phyloP scores from a whole-genome alignment of 2,888 invertebrate species.

The Coelinius sp. region DNA sequence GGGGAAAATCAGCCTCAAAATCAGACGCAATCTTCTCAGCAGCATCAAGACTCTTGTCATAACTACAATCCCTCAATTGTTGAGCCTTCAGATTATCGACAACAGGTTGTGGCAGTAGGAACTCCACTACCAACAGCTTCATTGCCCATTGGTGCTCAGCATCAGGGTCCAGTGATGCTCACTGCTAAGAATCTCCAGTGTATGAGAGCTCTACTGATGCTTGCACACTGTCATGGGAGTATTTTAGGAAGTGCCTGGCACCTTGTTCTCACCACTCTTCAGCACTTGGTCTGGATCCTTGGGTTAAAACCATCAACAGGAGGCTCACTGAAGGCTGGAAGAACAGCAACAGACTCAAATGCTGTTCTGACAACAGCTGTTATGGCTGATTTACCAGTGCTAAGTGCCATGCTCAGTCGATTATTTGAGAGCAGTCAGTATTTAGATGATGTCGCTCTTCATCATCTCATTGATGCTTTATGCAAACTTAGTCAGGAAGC shows the following conservation, averaged over 20 bases:
- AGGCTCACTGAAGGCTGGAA: slow-evolving; percentile 90
- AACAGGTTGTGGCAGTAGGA: slow-evolving; percentile 97
- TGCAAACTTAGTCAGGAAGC: slow-evolving; percentile 97
- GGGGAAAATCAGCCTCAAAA: neutral
- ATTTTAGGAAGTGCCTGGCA: slow-evolving; percentile 96
- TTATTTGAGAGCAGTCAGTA: slow-evolving; percentile 96
- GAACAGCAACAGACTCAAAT: slow-evolving; percentile 84
- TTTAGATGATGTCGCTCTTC: slow-evolving; percentile 93
- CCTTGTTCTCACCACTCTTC: slow-evolving; percentile 93
- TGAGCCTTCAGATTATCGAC: slow-evolving; percentile 83
- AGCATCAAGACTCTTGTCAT: slow-evolving; percentile 60
- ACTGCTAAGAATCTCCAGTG: slow-evolving; percentile 98
- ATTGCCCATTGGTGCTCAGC: slow-evolving; percentile 82
- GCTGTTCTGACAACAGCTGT: slow-evolving; percentile 95
- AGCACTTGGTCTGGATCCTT: slow-evolving; percentile 94
- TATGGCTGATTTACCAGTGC: slow-evolving; percentile 92
- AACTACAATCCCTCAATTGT: slow-evolving; percentile 62
- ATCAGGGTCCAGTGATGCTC: slow-evolving; percentile 92
- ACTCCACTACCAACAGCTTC: slow-evolving; percentile 92
- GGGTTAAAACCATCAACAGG: slow-evolving; percentile 96
- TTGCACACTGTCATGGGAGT: slow-evolving; percentile 93
- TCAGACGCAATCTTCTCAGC: slow-evolving; percentile 57
- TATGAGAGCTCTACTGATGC: slow-evolving; percentile 90
- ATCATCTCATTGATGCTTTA: slow-evolving; percentile 95
- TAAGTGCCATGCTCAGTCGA: slow-evolving; percentile 91